Evolutionary conservation across 1,140 invertebrate genomes (phyloP).

Genomic region (Macrotrachela quadricornifera): DNA sequence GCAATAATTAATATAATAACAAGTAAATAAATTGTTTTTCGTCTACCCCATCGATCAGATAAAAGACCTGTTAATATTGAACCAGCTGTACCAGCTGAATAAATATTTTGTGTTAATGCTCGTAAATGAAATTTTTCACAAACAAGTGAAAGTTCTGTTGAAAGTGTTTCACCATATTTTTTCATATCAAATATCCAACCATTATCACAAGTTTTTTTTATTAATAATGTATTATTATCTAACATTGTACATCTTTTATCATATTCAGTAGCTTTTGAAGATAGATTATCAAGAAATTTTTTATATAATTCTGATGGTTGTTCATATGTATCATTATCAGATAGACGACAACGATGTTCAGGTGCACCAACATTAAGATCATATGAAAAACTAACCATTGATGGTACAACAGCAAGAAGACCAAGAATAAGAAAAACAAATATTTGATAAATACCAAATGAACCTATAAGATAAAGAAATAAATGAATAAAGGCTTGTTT

Average conservation of each 20-base stretch:
- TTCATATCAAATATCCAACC: background rate
- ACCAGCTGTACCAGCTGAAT: background rate
- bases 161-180: background rate
- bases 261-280: too few relatives aligned
- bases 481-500: too few relatives aligned
- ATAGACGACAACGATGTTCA: constrained; percentile 1
- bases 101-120: constrained; percentile 2
- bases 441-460: constrained; percentile 69
- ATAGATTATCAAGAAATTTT: too few relatives aligned
- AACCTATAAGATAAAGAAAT: constrained; percentile 32
- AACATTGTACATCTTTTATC: too few relatives aligned
- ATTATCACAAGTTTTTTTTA: background rate
- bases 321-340: background rate
- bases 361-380: constrained; percentile 36
- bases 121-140: background rate
- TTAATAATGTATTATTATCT: too few relatives aligned
- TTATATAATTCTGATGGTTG: background rate
- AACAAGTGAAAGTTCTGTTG: background rate
- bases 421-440: constrained; percentile 48
- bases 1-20: background rate
- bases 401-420: constrained; percentile 50
- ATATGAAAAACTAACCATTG: constrained; percentile 51
- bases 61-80: constrained; percentile 2
- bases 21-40: background rate
- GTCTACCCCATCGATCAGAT: constrained; percentile 1